A percentile compares a stretch with the other conserved stretches of the same genome.
Evolutionary conservation across 2,888 invertebrate species (phyloP).

Genomic region (Chymomyza fuscimana): DNA sequence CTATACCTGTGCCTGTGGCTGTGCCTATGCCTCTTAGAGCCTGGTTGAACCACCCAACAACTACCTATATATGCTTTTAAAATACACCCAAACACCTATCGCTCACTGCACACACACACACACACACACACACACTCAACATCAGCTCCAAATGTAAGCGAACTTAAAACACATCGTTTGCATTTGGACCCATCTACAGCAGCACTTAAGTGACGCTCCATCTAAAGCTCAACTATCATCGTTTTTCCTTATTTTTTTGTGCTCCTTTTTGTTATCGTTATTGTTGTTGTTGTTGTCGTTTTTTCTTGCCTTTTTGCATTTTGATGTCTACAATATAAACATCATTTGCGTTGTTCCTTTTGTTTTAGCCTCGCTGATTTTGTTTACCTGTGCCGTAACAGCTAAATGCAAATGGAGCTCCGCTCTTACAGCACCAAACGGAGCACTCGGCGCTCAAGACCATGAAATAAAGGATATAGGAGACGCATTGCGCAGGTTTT

Average conservation of each 20-base stretch:
- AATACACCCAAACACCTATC: slow-evolving; percentile 30
- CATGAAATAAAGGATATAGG: too few relatives aligned
- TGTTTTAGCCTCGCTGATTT: slow-evolving; percentile 68
- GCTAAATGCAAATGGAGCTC: slow-evolving; percentile 25
- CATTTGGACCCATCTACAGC: slow-evolving; percentile 53
- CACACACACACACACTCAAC: slow-evolving; percentile 45
- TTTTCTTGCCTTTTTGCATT: slow-evolving; percentile 44
- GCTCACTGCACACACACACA: slow-evolving; percentile 9
- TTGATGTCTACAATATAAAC: slow-evolving; percentile 69
- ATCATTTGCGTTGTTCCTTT: slow-evolving; percentile 71
- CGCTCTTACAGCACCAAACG: slow-evolving; percentile 1
- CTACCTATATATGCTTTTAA: slow-evolving; percentile 61
- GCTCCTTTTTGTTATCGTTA: slow-evolving; percentile 10
- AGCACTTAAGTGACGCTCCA: slow-evolving; percentile 70
- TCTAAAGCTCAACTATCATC: slow-evolving; percentile 56
- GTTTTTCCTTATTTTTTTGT: slow-evolving; percentile 34
- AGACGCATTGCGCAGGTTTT: too few relatives aligned
- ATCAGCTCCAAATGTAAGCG: slow-evolving; percentile 63
- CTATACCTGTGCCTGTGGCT: not conserved
- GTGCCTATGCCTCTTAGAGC: not conserved
- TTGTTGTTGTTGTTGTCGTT: slow-evolving; percentile 8
- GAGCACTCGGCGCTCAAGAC: not conserved
- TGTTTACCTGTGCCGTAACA: slow-evolving; percentile 68
- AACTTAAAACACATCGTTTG: slow-evolving; percentile 73
- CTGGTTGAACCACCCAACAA: slow-evolving; percentile 27